phyloP scores from a whole-genome alignment of 1,140 invertebrate genomes.

The Diorhabda carinulata region DNA sequence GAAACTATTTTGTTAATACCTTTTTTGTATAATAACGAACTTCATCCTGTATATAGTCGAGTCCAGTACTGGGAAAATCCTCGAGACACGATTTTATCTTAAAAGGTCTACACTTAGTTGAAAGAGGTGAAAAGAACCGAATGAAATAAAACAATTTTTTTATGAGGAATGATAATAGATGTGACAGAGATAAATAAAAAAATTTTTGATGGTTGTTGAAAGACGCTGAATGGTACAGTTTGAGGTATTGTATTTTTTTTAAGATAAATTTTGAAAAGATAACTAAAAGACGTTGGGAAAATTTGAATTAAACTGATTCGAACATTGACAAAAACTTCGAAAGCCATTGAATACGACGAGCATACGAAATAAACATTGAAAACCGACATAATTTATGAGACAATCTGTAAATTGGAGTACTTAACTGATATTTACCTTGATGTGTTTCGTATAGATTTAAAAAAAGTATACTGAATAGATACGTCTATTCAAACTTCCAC shows the following conservation, averaged over 20 bases:
- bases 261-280: not conserved
- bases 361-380: no score
- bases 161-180: not conserved
- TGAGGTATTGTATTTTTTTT: not conserved
- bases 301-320: no score
- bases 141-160: not conserved
- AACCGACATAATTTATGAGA: no score
- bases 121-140: not conserved
- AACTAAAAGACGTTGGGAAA: not conserved
- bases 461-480: no score
- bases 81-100: not conserved
- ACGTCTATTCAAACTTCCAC: no score
- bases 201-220: not conserved
- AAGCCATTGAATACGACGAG: no score
- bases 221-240: not conserved
- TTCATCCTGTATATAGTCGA: not conserved
- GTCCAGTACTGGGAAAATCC: not conserved
- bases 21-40: no score
- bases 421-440: no score
- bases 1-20: no score
- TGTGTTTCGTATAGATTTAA: no score
- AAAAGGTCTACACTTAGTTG: not conserved
- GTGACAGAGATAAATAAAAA: not conserved
- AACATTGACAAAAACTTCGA: no score
- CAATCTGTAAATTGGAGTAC: no score